Evolutionary conservation across 2,113 vertebrate genomes (phyloP).

Genomic region (Trichechus manatus): DNA sequence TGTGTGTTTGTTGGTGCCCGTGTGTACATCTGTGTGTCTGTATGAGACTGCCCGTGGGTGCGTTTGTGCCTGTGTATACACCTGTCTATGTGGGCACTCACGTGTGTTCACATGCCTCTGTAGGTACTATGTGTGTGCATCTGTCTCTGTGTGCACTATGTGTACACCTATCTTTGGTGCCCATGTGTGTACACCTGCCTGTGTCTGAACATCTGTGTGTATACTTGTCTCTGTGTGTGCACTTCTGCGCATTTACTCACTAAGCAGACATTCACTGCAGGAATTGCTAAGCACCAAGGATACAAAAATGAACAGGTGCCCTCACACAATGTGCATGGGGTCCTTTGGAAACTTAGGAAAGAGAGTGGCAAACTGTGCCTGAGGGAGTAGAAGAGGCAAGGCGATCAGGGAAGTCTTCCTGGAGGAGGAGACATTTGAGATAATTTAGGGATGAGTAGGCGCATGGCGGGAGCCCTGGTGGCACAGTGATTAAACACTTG

Average conservation of each 20-base stretch:
- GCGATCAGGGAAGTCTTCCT: neutral
- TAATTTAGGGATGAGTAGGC: neutral
- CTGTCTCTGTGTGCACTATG: neutral
- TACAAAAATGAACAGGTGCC: neutral
- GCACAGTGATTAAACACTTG: neutral
- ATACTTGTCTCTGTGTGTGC: neutral
- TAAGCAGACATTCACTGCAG: neutral
- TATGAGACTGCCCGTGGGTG: neutral
- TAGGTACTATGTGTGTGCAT: too few relatives aligned
- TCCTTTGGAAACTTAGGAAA: neutral
- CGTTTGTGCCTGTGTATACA: neutral
- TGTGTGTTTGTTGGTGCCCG: neutral
- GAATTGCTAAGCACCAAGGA: neutral
- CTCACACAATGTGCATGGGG: neutral
- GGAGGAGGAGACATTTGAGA: slow-evolving; percentile 16
- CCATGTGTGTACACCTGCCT: fast-evolving
- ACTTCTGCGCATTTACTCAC: neutral
- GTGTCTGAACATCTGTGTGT: neutral
- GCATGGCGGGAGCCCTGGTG: neutral
- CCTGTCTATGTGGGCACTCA: too few relatives aligned
- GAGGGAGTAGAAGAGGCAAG: neutral
- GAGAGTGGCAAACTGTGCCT: neutral
- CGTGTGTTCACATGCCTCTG: neutral
- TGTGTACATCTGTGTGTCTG: neutral
- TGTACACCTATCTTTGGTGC: neutral